A percentile compares a stretch with the other conserved stretches of the same genome.
Conservation (phyloP, 2,113 vertebrate species). For the Xenopus borealis region DNA sequence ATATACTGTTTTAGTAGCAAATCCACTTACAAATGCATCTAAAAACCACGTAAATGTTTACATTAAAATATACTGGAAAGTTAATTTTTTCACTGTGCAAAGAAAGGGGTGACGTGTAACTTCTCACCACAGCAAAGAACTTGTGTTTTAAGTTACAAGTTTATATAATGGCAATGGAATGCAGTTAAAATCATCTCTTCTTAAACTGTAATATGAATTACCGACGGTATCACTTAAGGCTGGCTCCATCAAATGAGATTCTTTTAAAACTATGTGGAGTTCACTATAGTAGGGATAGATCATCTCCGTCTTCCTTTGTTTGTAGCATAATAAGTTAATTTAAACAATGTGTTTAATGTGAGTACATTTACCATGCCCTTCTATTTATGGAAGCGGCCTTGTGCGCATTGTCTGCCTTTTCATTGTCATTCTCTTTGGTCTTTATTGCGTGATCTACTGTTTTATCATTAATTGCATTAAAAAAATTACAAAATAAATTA, state of each 20-base stretch:
- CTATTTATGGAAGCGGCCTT: conserved; percentile 50
- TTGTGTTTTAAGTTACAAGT: too few species aligned
- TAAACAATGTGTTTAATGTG: conserved; percentile 46
- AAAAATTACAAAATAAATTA: conserved; percentile 62
- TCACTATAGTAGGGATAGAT: conserved; percentile 33
- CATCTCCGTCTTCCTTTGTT: conserved; percentile 29
- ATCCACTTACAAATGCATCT: too few species aligned
- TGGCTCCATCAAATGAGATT: conserved; percentile 31
- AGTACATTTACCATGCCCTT: conserved; percentile 44
- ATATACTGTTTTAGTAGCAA: too few species aligned
- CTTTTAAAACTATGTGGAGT: conserved; percentile 25
- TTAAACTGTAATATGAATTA: neutral
- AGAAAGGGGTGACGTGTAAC: too few species aligned
- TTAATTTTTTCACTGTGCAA: too few species aligned
- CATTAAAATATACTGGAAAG: too few species aligned
- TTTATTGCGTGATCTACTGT: conserved; percentile 48
- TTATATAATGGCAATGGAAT: too few species aligned
- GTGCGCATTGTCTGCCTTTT: conserved; percentile 52
- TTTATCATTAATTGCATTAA: conserved; percentile 57
- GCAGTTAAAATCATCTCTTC: too few species aligned
- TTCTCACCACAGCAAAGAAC: too few species aligned
- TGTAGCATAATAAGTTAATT: conserved; percentile 33
- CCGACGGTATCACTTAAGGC: conserved; percentile 24
- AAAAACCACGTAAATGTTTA: too few species aligned
- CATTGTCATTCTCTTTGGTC: conserved; percentile 51